Percentiles rank a stretch among this genome's conserved stretches.
Conservation (phyloP, 92 coral and sea anemone genomes). For the Porites lobata region DNA sequence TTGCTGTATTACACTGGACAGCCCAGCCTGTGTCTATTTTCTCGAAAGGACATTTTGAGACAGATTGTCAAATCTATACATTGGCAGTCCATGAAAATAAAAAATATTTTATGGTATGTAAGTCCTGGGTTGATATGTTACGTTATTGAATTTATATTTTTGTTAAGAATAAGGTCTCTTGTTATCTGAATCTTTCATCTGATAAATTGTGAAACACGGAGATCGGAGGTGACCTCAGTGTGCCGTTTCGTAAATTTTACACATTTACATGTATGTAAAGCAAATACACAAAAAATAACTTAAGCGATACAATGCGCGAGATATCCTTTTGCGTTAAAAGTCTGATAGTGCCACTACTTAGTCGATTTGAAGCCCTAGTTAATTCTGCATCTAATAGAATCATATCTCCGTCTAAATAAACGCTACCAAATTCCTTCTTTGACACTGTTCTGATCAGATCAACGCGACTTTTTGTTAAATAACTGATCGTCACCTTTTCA, state of each 20-base stretch:
- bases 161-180: background rate
- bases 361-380: constrained; percentile 1
- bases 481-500: constrained; percentile 33
- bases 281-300: constrained; percentile 24
- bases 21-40: background rate
- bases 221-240: background rate
- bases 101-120: background rate
- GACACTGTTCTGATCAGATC: background rate
- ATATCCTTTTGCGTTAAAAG: background rate
- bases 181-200: constrained; percentile 3
- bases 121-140: background rate
- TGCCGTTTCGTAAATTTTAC: background rate
- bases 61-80: background rate
- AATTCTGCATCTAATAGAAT: background rate
- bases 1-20: background rate
- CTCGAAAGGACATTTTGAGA: background rate
- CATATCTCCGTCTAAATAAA: background rate
- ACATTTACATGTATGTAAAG: background rate
- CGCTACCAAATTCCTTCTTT: background rate
- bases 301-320: background rate
- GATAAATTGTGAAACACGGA: background rate
- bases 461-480: constrained; percentile 11
- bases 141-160: background rate
- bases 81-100: background rate
- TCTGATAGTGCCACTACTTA: background rate